Percentiles rank a stretch among this genome's conserved stretches.
Conservation (phyloP, 2,113 vertebrate species). For the Physeter macrocephalus region DNA sequence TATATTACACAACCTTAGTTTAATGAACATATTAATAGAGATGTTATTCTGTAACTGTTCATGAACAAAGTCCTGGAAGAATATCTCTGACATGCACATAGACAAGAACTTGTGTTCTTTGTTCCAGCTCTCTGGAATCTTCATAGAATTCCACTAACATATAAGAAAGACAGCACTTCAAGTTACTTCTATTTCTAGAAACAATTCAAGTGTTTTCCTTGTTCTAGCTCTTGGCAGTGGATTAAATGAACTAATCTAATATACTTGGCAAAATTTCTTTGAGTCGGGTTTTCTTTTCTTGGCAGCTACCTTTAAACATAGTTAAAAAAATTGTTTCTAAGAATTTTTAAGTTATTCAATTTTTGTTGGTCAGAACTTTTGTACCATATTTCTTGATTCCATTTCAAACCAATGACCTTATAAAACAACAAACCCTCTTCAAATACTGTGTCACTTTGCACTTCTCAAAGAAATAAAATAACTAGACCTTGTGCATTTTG, state of each 20-base stretch:
- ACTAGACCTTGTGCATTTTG: constrained; percentile 63
- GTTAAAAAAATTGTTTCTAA: constrained; percentile 73
- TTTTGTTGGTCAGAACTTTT: constrained; percentile 63
- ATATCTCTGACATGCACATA: not conserved
- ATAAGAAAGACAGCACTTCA: constrained; percentile 12
- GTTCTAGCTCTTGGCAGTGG: constrained; percentile 56
- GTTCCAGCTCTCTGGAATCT: not conserved
- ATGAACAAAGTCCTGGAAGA: not conserved
- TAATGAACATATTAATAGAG: not conserved
- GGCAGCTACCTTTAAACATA: constrained; percentile 66
- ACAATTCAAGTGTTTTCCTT: not conserved
- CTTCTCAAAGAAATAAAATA: constrained; percentile 55
- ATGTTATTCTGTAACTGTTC: not conserved
- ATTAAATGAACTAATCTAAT: constrained; percentile 66
- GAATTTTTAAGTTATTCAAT: constrained; percentile 65
- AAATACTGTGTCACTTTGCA: constrained; percentile 60
- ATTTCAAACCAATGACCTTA: constrained; percentile 74
- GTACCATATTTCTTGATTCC: constrained; percentile 52
- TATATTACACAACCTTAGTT: not conserved
- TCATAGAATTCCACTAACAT: not conserved
- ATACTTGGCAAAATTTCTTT: constrained; percentile 57
- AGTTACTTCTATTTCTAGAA: constrained; percentile 43
- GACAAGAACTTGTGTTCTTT: not conserved
- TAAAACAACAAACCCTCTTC: constrained; percentile 67
- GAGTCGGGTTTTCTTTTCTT: constrained; percentile 62